Evolutionary conservation across 2,113 vertebrate genomes (phyloP), one percentile per base, ranked within the genome.

Genomic region (Crotalus viridis): DNA sequence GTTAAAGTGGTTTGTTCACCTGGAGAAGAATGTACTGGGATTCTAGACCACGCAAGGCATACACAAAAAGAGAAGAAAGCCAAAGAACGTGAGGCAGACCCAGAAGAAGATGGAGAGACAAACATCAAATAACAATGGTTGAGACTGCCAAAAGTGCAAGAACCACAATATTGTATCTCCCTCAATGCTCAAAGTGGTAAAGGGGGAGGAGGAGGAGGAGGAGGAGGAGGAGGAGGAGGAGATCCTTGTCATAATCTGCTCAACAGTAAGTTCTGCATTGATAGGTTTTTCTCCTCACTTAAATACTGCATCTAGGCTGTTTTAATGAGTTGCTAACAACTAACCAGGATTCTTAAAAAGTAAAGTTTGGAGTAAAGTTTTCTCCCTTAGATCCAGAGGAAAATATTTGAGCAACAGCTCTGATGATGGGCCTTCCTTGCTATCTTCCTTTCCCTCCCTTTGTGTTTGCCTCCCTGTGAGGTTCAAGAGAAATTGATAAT

Each of bases 401-500:
- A 81, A 39, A 39, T 17, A 81, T 39, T 2, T 7, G 69, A 33
- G 69, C 69, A 39, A n/a, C 15, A 33, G 69, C 6, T 39, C 69
- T 81, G 69, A 81, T 17, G 88, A 96, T 95, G 94, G 88, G 2
- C 10, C 10, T 74, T 93, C 95, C 88, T 92, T 94, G 74, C 93
- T 96, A 92, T 96, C 48, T 89, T 19, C 92, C 51, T 46, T 94
- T 89, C 69, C 89, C 90, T 52, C 24, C 55, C 33, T 87, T 95
- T 95, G 92, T 87, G 93, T 92, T 93, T 90, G 92, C 64, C 28
- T 92, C 10, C 0, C 95, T 61, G 69, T 57, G 94, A 95, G 94
- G 69, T 94, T 96, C 96, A 95, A 94, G 94, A 94, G 92, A 89
- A 95, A 94, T 94, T 93, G 92, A 93, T 93, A 96, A 93, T 95